These are phyloP conservation scores for Chionodraco myersi DNA, from an alignment of 2,113 vertebrate species.

Conservation along the genomic window DNA sequence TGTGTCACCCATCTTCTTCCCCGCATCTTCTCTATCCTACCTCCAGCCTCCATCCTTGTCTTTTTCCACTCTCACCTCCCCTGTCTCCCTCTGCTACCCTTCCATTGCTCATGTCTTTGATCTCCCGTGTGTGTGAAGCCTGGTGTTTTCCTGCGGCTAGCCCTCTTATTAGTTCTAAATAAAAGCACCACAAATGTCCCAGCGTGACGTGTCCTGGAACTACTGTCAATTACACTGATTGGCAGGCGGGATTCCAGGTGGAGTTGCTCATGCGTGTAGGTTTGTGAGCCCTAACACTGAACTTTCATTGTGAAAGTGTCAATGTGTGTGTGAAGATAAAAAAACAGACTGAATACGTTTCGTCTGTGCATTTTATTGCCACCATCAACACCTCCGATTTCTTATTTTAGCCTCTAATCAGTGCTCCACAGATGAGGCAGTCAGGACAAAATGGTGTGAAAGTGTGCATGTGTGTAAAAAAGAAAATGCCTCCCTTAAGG, in stretches of 20 bases:
- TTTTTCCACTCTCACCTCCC: not conserved
- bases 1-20: slow-evolving; percentile 8
- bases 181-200: slow-evolving; percentile 40
- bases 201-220: slow-evolving; percentile 37
- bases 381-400: slow-evolving; percentile 27
- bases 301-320: slow-evolving; percentile 38
- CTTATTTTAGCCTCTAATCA: slow-evolving; percentile 61
- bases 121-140: slow-evolving; percentile 18
- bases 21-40: not conserved
- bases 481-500: slow-evolving; percentile 3
- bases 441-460: slow-evolving; percentile 54
- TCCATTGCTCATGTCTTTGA: slow-evolving; percentile 35
- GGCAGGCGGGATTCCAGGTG: slow-evolving; percentile 29
- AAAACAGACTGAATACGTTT: slow-evolving; percentile 8
- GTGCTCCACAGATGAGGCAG: slow-evolving; percentile 38
- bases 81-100: not conserved
- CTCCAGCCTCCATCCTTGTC: not conserved
- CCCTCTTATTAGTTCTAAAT: slow-evolving; percentile 45
- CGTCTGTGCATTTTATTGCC: not conserved
- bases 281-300: slow-evolving; percentile 19
- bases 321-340: slow-evolving; percentile 51
- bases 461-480: not conserved
- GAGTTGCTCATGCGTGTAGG: slow-evolving; percentile 12
- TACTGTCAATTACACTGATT: slow-evolving; percentile 49
- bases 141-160: slow-evolving; percentile 42